Percentiles rank a stretch among this genome's conserved stretches.
Evolutionary conservation across 2,797 vertebrate species (phyloP).

Genomic region (Mormyrops attenuatus): DNA sequence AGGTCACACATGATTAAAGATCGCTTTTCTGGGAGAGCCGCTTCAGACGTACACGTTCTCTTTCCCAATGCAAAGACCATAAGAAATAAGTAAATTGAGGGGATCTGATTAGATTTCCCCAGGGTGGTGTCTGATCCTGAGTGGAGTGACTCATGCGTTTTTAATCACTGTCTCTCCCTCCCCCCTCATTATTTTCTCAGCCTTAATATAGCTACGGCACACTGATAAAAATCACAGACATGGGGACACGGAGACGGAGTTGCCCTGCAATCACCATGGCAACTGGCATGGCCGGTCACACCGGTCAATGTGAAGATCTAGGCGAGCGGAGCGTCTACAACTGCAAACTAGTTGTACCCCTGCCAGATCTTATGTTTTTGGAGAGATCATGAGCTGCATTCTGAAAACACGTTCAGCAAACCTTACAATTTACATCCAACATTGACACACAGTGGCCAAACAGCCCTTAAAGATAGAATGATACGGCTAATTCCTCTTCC

Average conservation of each 20-base stretch:
- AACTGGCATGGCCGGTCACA: neutral
- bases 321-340: neutral
- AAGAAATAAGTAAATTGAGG: neutral
- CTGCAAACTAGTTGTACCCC: neutral
- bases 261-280: neutral
- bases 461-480: neutral
- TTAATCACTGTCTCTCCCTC: neutral
- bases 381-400: neutral
- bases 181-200: neutral
- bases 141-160: neutral
- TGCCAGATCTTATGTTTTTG: neutral
- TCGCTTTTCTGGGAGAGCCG: neutral
- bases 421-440: neutral
- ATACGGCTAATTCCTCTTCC: neutral
- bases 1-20: neutral
- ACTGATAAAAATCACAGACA: slow-evolving; percentile 2
- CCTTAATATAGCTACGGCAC: neutral
- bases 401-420: neutral
- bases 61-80: neutral
- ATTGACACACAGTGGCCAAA: neutral
- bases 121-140: slow-evolving; percentile 9
- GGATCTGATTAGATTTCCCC: neutral
- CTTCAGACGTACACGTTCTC: neutral
- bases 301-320: neutral
- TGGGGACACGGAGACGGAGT: neutral